phyloP scores from a whole-genome alignment of 2,888 invertebrate species.

The Rotaria magnacalcarata region DNA sequence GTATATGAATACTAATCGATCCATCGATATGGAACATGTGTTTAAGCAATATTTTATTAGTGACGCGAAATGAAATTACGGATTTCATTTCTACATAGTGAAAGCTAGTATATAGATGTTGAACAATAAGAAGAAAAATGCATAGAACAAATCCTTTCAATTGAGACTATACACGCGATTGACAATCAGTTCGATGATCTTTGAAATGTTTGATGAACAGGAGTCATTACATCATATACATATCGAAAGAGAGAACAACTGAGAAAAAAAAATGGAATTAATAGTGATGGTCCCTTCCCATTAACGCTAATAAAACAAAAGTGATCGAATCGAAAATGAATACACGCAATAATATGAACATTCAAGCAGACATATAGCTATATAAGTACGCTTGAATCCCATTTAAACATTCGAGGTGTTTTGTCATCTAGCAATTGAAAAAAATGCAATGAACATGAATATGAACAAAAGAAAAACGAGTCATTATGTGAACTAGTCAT shows the following conservation, averaged over 20 bases:
- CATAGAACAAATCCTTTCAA: background rate
- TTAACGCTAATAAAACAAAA: too few species aligned
- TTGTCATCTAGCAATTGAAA: constrained; percentile 5
- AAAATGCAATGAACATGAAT: background rate
- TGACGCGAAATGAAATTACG: background rate
- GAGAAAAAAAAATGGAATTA: background rate
- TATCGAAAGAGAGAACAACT: background rate
- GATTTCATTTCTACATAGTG: background rate
- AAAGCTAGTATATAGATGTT: background rate
- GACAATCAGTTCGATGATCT: background rate
- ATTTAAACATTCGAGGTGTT: background rate
- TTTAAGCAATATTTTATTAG: background rate
- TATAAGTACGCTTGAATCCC: background rate
- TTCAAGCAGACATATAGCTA: background rate
- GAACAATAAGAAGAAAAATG: background rate
- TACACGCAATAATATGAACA: background rate
- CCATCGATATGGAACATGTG: background rate
- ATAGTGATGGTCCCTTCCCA: background rate
- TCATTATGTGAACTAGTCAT: constrained; percentile 1
- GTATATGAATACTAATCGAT: background rate
- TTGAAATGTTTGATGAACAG: background rate
- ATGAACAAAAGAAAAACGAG: constrained; percentile 13
- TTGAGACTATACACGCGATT: background rate
- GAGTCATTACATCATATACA: background rate
- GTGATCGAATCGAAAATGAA: background rate